These are phyloP conservation scores for Nebria brevicollis DNA, from an alignment of 2,888 invertebrate species.

Conservation along the genomic window DNA sequence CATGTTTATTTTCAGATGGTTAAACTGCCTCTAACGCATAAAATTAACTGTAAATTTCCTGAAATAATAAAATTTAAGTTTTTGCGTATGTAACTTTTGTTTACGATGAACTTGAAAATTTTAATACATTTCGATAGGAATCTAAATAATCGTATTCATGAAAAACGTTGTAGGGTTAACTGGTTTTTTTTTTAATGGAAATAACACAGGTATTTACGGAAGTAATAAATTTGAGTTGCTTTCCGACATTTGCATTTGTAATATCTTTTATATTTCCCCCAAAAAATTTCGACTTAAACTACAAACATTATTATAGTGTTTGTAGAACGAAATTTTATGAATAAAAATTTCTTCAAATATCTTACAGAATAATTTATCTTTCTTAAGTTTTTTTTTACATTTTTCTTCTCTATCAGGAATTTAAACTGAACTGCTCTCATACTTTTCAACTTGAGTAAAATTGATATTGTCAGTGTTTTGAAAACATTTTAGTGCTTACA, in stretches of 20 bases:
- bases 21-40: too few species aligned
- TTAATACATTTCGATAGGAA: not conserved
- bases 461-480: too few species aligned
- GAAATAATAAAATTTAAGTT: too few species aligned
- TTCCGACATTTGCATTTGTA: not conserved
- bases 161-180: conserved; percentile 2
- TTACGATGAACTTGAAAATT: not conserved
- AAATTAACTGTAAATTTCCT: too few species aligned
- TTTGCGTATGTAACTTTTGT: not conserved
- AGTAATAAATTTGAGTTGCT: conserved; percentile 16
- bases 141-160: conserved; percentile 19
- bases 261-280: too few species aligned
- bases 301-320: not conserved
- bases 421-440: too few species aligned
- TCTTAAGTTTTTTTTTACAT: not conserved
- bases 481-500: too few species aligned
- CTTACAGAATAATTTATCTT: not conserved
- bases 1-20: not conserved
- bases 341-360: not conserved
- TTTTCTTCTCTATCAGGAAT: not conserved
- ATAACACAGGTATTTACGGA: conserved; percentile 9
- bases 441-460: too few species aligned
- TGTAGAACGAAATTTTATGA: not conserved
- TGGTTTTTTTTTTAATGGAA: not conserved
- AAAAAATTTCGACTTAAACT: not conserved